Evolutionary conservation across 2,888 invertebrate genomes (phyloP).

Genomic region (Andrena fulva): DNA sequence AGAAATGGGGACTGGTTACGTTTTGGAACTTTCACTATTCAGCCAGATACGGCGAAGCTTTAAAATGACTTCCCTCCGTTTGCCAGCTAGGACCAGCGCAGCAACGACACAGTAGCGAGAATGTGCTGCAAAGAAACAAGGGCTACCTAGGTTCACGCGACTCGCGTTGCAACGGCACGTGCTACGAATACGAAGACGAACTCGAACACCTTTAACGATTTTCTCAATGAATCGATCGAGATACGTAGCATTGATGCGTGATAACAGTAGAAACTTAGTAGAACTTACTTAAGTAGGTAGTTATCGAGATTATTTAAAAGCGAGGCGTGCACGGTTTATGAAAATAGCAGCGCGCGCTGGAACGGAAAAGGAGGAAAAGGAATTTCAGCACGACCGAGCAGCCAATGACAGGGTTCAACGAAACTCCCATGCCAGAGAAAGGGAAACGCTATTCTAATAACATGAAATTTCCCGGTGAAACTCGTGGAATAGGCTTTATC

Average conservation of each 20-base stretch:
- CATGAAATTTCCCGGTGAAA: slow-evolving; percentile 74
- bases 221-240: not conserved
- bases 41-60: not conserved
- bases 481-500: slow-evolving; percentile 49
- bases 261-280: too few relatives aligned
- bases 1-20: not conserved
- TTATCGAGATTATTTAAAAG: too few relatives aligned
- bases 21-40: slow-evolving; percentile 6
- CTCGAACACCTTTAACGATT: not conserved
- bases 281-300: too few relatives aligned
- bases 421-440: slow-evolving; percentile 41
- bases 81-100: too few relatives aligned
- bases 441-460: slow-evolving; percentile 60
- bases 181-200: slow-evolving; percentile 5
- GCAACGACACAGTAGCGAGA: not conserved
- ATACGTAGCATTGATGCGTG: not conserved
- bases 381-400: slow-evolving; percentile 71
- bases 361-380: slow-evolving; percentile 27
- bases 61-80: not conserved
- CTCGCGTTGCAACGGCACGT: slow-evolving; percentile 17
- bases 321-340: not conserved
- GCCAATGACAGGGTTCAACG: slow-evolving; percentile 61
- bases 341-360: not conserved
- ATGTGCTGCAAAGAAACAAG: too few relatives aligned
- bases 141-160: not conserved